Base-by-base conservation (phyloP, 2,888 invertebrate genomes). In the Phyllotreta striolata region DNA sequence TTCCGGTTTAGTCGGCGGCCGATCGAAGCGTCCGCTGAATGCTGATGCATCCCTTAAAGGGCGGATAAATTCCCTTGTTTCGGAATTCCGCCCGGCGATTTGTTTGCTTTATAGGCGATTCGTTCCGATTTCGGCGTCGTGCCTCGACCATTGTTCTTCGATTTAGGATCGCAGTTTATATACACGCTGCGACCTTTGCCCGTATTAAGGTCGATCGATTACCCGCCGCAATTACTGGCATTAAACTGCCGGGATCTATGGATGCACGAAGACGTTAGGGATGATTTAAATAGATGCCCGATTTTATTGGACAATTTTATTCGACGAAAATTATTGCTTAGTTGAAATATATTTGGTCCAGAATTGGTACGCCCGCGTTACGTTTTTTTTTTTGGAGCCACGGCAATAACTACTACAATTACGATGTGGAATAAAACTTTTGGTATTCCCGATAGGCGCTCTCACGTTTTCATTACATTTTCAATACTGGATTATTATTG, bases 401-500 rank as follows among this genome's bases (percentile, higher is more conserved):
- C n/a, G n/a, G n/a, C 49, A 34, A 6, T 9, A 49, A 13, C 8
- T 8, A 52, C 55, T 58, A 47, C 62, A 62, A 64, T 64, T 55
- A 59, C 43, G 34, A 57, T n/a, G n/a, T 24, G 38, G 52, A 58
- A 60, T 64, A 62, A 59, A 67, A 67, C 41, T 60, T 55, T 56
- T 46, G 54, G 24, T 4, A 63, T 62, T 59, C 37, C 58, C 58
- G 60, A 47, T 39, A 9, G 13, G 34, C 38, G 52, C 46, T 61
- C 58, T 54, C 37, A 46, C 41, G 64, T 67, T 67, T 63, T 65
- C 63, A 67, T 67, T 67, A 61, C 64, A 62, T 63, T 67, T 66
- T 67, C 64, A 61, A 61, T 52, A 60, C 58, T 37, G 52, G 60
- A 57, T 57, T 63, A 60, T 63, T 64, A 60, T 65, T 63, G 57